A percentile compares a stretch with the other conserved stretches of the same genome.
These are phyloP conservation scores for Lysiphlebus fabarum DNA, from an alignment of 1,140 invertebrate species.

Conservation along the genomic window DNA sequence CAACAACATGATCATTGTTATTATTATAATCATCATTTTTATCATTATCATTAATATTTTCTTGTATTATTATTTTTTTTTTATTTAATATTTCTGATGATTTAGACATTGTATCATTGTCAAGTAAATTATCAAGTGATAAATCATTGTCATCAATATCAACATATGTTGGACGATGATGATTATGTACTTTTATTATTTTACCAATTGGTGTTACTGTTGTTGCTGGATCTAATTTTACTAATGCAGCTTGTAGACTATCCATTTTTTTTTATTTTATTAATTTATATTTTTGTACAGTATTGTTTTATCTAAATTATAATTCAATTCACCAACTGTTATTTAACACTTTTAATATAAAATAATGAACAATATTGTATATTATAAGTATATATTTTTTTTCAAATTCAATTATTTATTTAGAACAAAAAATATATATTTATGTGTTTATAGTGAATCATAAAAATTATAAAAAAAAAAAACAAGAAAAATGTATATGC, in stretches of 20 bases:
- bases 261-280: no score
- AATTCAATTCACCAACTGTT: neutral
- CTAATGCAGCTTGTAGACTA: conserved; percentile 49
- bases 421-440: neutral
- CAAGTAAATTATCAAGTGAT: conserved; percentile 32
- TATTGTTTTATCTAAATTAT: no score
- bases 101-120: conserved; percentile 9
- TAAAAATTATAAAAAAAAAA: no score
- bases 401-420: neutral
- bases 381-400: no score
- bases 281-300: no score
- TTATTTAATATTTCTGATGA: conserved; percentile 19
- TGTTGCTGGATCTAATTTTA: conserved; percentile 51
- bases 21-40: no score
- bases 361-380: no score
- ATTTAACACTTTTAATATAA: neutral
- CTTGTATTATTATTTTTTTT: conserved; percentile 1
- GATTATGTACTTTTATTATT: conserved; percentile 40
- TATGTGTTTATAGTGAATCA: neutral
- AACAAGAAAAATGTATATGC: no score
- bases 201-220: conserved; percentile 50
- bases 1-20: no score
- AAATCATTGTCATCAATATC: conserved; percentile 43
- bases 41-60: no score
- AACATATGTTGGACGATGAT: conserved; percentile 38